Base-by-base conservation (phyloP, 37 sponge, comb jelly and placozoan genomes). In the Crambe crambe region DNA sequence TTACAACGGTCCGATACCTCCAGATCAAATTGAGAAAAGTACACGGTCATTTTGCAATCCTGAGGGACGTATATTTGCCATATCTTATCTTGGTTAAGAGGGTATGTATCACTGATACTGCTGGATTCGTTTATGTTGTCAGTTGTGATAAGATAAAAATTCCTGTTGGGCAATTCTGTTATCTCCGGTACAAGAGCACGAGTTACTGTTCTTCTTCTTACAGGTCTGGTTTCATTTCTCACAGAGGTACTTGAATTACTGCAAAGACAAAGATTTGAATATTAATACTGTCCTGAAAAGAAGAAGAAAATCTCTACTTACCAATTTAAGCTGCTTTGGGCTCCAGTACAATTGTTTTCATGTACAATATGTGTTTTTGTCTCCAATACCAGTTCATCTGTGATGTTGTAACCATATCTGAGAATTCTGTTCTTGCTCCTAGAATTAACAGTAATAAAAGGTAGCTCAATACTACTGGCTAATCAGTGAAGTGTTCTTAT, bases 41-140 rank as follows among this genome's bases (percentile, higher is more conserved):
- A 70, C 21, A 88, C 69, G 37, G 43, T 2, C 83, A 88, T 77
- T 59, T 72, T 41, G 68, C 88, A 88, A 0, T 37, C 39, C 35
- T 71, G 58, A 37, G 88, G 88, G 17, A 88, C 54, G 36, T 47
- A 42, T 54, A 88, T 44, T 34, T 88, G 88, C 88, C 88, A 88
- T 8, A 82, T 76, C 41, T 77, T 88, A 73, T 82, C 83, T 31
- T 73, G 77, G 40, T 82, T 76, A 30, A 37, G 12, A 15, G 60
- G 47, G 22, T 81, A 81, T 40, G 37, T 42, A 29, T 56, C 70
- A 3, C 57, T 20, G 36, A 37, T 3, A 27, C 64, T 32, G 30
- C 74, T 37, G 22, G 63, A 67, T 18, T 37, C 23, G 40, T 80
- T 60, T 35, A 74, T 38, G 68, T 74, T 79, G 65, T 86, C 80